Conservation (phyloP, 2,888 invertebrate species). For the Lottia scabra region DNA sequence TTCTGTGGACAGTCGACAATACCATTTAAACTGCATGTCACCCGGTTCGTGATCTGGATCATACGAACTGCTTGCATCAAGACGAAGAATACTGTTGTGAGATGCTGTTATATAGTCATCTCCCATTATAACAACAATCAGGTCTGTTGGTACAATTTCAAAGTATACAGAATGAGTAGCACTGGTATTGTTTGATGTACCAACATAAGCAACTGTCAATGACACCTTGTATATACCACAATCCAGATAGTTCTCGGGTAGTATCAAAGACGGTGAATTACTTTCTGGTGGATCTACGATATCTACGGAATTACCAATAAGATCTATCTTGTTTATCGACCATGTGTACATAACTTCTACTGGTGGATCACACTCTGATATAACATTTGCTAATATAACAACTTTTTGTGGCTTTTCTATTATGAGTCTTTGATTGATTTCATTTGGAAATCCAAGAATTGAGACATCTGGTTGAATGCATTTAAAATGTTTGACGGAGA, state of each 20-base stretch:
- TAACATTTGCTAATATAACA: conserved; percentile 18
- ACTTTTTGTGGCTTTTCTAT: conserved; percentile 16
- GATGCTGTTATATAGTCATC: conserved; percentile 15
- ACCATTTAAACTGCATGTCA: conserved; percentile 23
- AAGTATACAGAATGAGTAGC: conserved; percentile 17
- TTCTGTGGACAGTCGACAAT: conserved; percentile 11
- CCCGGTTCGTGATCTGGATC: conserved; percentile 23
- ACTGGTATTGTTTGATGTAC: conserved; percentile 14
- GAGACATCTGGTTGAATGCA: conserved; percentile 28
- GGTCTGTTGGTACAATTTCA: conserved; percentile 16
- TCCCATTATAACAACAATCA: conserved; percentile 18
- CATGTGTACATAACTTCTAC: conserved; percentile 23
- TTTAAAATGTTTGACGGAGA: conserved; percentile 14
- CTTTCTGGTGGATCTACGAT: not conserved
- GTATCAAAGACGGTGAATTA: conserved; percentile 21
- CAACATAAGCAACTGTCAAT: conserved; percentile 22
- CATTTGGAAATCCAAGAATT: conserved; percentile 26
- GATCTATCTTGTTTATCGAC: conserved; percentile 13
- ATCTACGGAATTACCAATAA: not conserved
- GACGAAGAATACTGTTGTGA: conserved; percentile 1
- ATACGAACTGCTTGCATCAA: conserved; percentile 25
- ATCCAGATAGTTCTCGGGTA: conserved; percentile 14
- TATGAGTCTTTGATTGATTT: conserved; percentile 14
- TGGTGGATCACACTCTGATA: conserved; percentile 27
- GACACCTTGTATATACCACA: conserved; percentile 26